These are phyloP conservation scores for Calycopis cecrops DNA, from an alignment of 1,140 invertebrate species.

Conservation along the genomic window DNA sequence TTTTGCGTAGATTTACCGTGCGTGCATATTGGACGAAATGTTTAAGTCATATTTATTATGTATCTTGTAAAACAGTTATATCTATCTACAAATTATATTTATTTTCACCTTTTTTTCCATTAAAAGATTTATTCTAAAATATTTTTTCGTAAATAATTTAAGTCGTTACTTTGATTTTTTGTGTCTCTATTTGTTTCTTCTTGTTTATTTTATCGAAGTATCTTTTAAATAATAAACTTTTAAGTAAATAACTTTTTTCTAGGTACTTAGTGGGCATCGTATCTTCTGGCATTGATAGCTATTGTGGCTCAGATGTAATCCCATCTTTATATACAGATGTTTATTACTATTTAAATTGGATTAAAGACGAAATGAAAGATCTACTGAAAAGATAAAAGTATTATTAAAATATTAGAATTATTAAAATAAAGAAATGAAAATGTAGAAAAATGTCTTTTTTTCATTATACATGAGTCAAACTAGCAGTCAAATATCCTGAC, in stretches of 20 bases:
- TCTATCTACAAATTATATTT: too few relatives aligned
- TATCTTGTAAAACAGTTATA: too few relatives aligned
- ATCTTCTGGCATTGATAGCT: conserved; percentile 17
- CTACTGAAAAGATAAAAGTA: conserved; percentile 5
- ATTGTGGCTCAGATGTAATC: conserved; percentile 23
- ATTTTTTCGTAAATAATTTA: not conserved
- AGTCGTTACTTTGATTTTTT: not conserved
- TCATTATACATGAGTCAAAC: too few relatives aligned
- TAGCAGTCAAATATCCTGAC: too few relatives aligned
- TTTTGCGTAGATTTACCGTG: too few relatives aligned
- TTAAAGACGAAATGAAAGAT: conserved; percentile 17
- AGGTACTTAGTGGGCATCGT: conserved; percentile 21
- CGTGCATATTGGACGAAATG: too few relatives aligned
- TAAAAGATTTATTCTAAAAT: not conserved
- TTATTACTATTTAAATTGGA: conserved; percentile 18
- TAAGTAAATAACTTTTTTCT: not conserved
- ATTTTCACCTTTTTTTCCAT: too few relatives aligned
- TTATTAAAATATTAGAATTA: too few relatives aligned
- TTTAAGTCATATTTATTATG: too few relatives aligned
- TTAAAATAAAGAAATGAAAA: too few relatives aligned
- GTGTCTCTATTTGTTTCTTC: not conserved
- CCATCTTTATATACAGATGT: conserved; percentile 24
- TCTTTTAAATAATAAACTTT: too few relatives aligned
- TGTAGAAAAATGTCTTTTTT: too few relatives aligned
- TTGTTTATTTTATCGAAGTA: not conserved